These are phyloP conservation scores for Cheilosia impressa DNA, from an alignment of 2,888 invertebrate genomes.

Conservation along the genomic window DNA sequence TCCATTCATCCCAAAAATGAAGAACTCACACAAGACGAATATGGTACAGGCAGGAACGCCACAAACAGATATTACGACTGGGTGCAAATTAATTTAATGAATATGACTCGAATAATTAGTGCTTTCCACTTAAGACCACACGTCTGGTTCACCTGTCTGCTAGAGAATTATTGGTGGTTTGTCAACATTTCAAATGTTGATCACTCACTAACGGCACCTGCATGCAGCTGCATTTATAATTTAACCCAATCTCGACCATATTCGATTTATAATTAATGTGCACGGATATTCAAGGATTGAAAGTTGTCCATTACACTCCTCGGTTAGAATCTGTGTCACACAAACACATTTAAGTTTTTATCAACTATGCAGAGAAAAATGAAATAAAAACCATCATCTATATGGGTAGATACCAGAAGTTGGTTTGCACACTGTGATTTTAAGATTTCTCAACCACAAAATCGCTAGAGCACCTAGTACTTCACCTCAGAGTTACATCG, in stretches of 20 bases:
- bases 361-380: background rate
- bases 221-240: slow-evolving; percentile 20
- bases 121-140: background rate
- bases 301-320: slow-evolving; percentile 37
- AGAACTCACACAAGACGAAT: no score
- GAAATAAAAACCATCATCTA: slow-evolving; percentile 4
- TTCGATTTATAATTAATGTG: slow-evolving; percentile 41
- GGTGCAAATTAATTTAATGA: background rate
- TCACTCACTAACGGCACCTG: background rate
- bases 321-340: slow-evolving; percentile 22
- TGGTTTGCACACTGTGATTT: slow-evolving; percentile 14
- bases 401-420: background rate
- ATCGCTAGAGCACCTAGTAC: slow-evolving; percentile 5
- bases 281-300: slow-evolving; percentile 14
- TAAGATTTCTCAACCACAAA: slow-evolving; percentile 28
- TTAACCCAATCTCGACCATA: slow-evolving; percentile 12
- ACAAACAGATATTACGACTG: no score
- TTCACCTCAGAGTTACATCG: background rate
- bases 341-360: slow-evolving; percentile 20
- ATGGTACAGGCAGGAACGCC: no score
- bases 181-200: slow-evolving; percentile 7
- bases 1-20: no score
- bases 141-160: background rate
- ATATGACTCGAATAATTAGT: background rate
- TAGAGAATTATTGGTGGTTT: slow-evolving; percentile 18